phyloP scores from a whole-genome alignment of 2,113 vertebrate species.

The Haliaeetus leucogaster region DNA sequence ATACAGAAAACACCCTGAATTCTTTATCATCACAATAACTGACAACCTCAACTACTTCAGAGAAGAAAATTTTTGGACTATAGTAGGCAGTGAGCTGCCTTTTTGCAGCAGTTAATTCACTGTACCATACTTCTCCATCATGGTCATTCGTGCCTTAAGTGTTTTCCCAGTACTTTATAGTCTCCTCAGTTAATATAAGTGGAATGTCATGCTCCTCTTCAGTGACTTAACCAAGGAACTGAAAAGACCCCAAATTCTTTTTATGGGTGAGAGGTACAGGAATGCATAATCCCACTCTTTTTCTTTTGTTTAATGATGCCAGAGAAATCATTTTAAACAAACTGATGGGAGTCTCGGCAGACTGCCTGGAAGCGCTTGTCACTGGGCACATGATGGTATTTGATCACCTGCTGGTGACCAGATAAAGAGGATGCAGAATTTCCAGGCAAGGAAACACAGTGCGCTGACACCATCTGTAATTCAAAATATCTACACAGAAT shows the following conservation, averaged over 20 bases:
- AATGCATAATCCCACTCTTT: background rate
- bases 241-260: background rate
- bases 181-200: background rate
- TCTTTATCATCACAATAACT: background rate
- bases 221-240: background rate
- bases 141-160: background rate
- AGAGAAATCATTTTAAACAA: background rate
- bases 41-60: background rate
- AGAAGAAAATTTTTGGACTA: background rate
- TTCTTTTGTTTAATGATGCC: background rate
- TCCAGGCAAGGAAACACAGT: background rate
- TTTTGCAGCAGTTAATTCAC: background rate
- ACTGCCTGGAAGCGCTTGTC: background rate
- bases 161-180: background rate
- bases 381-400: background rate
- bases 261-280: background rate
- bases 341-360: background rate
- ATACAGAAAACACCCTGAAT: background rate
- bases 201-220: background rate
- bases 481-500: background rate
- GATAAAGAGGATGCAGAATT: background rate
- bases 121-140: fast-evolving
- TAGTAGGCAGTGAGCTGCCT: background rate
- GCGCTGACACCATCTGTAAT: background rate
- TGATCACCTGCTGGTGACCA: background rate